A percentile compares a stretch with the other conserved stretches of the same genome.
phyloP scores from a whole-genome alignment of 1,140 invertebrate species.

The Polypedilum pembai region DNA sequence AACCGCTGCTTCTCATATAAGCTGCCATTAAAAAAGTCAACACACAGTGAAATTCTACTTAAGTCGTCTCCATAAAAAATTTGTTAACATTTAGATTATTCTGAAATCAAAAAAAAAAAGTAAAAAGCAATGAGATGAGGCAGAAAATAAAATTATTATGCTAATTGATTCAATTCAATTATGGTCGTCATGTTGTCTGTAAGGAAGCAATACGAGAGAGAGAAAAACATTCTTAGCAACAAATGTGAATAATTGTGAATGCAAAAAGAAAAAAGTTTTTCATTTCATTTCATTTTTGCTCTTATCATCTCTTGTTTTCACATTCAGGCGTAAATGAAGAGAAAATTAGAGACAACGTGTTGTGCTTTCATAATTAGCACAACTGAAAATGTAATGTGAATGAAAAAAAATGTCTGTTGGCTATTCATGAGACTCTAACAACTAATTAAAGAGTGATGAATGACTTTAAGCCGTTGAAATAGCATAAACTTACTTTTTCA shows the following conservation, averaged over 20 bases:
- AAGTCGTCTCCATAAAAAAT: constrained; percentile 24
- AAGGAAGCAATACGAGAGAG: no score
- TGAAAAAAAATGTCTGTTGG: no score
- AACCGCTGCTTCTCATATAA: constrained; percentile 34
- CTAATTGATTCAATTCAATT: constrained; percentile 19
- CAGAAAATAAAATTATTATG: neutral
- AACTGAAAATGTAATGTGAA: no score
- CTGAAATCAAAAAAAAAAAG: neutral
- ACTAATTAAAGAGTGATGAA: no score
- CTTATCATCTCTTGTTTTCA: no score
- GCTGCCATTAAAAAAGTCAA: constrained; percentile 31
- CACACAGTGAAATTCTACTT: neutral
- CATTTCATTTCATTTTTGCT: neutral
- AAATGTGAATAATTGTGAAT: neutral
- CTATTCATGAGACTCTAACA: no score
- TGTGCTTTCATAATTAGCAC: no score
- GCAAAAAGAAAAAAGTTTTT: neutral
- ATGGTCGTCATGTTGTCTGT: neutral
- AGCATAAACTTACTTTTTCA: no score
- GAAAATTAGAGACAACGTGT: no score
- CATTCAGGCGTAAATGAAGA: no score
- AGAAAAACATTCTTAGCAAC: neutral
- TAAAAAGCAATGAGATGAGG: neutral
- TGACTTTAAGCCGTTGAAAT: no score
- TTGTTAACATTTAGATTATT: constrained; percentile 25